Percentiles rank a stretch among this genome's conserved stretches.
Conservation (phyloP, 2,888 invertebrate genomes). For the Oligia strigilis region DNA sequence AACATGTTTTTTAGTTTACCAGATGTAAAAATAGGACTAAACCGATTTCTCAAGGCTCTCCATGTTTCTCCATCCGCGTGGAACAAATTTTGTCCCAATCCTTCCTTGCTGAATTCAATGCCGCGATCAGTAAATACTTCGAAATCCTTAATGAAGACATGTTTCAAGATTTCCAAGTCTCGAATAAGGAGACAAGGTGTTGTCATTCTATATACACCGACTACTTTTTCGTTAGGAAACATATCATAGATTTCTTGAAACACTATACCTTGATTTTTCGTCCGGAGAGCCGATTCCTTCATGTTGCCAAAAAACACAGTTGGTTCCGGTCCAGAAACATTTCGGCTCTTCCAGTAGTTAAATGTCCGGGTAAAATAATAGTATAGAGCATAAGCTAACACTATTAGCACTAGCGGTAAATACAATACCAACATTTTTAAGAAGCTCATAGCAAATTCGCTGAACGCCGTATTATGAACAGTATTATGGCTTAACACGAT, state of each 20-base stretch:
- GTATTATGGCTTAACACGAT: not conserved
- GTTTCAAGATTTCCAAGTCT: conserved; percentile 78
- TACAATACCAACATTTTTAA: conserved; percentile 41
- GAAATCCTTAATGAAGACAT: conserved; percentile 79
- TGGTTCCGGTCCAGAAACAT: conserved; percentile 73
- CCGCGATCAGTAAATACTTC: conserved; percentile 76
- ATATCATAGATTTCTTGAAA: conserved; percentile 71
- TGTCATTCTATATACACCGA: conserved; percentile 78
- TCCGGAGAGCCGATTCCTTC: conserved; percentile 67
- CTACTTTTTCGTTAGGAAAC: conserved; percentile 76
- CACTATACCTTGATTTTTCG: conserved; percentile 62
- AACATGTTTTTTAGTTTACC: conserved; percentile 81
- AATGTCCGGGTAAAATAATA: conserved; percentile 74
- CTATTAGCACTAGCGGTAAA: conserved; percentile 33
- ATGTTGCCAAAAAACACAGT: conserved; percentile 74
- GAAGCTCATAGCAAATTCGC: not conserved
- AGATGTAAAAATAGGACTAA: conserved; percentile 79
- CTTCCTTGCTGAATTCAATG: conserved; percentile 72
- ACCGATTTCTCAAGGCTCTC: conserved; percentile 72
- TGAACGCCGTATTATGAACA: not conserved
- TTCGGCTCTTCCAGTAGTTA: conserved; percentile 74
- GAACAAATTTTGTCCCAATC: conserved; percentile 77
- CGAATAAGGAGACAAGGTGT: conserved; percentile 74
- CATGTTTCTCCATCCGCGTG: conserved; percentile 76
- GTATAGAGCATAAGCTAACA: conserved; percentile 56